These are phyloP conservation scores for Cetonia aurata DNA, from an alignment of 2,888 invertebrate species.

Conservation along the genomic window DNA sequence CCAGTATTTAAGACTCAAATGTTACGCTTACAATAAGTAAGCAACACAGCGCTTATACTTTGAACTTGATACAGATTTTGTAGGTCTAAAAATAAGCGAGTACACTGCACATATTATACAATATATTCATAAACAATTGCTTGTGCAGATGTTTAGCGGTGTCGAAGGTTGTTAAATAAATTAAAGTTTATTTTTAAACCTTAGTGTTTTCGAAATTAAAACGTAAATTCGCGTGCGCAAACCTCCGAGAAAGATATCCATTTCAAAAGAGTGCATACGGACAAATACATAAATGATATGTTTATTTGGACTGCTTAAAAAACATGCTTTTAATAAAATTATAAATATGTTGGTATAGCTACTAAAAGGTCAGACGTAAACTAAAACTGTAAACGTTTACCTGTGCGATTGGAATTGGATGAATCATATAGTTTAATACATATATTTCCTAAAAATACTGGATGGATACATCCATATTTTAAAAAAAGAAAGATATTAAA, in stretches of 20 bases:
- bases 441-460: slow-evolving; percentile 11
- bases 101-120: slow-evolving; percentile 24
- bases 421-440: slow-evolving; percentile 7
- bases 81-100: slow-evolving; percentile 9
- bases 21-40: too few relatives aligned
- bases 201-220: slow-evolving; percentile 27
- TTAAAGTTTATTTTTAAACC: slow-evolving; percentile 38
- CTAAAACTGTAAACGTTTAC: not conserved
- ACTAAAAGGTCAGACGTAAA: not conserved
- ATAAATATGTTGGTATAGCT: slow-evolving; percentile 8
- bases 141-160: slow-evolving; percentile 33
- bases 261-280: slow-evolving; percentile 14
- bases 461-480: too few relatives aligned
- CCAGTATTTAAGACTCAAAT: too few relatives aligned
- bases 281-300: slow-evolving; percentile 1
- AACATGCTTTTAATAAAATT: slow-evolving; percentile 2
- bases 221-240: not conserved
- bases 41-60: not conserved
- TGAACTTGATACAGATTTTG: not conserved
- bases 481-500: too few relatives aligned
- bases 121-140: slow-evolving; percentile 37
- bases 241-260: not conserved
- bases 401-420: slow-evolving; percentile 3
- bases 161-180: slow-evolving; percentile 38
- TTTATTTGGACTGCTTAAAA: slow-evolving; percentile 16